A percentile compares a stretch with the other conserved stretches of the same genome.
Evolutionary conservation across 2,888 invertebrate genomes (phyloP).

Genomic region (Trileptium ribeirensis): DNA sequence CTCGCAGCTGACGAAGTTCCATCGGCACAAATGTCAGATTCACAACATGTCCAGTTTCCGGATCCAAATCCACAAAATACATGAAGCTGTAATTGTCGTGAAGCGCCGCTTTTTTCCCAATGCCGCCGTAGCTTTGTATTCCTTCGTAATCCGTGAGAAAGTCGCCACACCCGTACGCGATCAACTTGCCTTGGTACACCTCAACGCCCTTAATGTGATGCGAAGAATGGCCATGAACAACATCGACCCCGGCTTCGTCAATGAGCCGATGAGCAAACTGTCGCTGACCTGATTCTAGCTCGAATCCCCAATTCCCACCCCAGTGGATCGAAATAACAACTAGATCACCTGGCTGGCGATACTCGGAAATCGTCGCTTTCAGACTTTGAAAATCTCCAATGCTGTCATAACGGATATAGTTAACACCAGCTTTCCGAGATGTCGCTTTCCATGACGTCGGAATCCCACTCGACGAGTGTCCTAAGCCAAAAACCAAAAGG

Average conservation of each 20-base stretch:
- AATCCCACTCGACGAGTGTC: conserved; percentile 33
- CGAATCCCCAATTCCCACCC: conserved; percentile 38
- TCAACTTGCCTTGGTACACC: conserved; percentile 36
- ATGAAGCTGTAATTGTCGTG: conserved; percentile 25
- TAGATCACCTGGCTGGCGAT: conserved; percentile 28
- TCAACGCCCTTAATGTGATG: conserved; percentile 38
- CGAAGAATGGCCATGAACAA: conserved; percentile 38
- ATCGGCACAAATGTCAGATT: conserved; percentile 15
- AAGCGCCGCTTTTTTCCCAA: neutral
- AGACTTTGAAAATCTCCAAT: neutral
- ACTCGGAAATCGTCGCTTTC: conserved; percentile 8
- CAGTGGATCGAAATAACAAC: conserved; percentile 36
- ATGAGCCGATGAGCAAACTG: conserved; percentile 35
- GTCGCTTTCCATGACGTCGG: conserved; percentile 30
- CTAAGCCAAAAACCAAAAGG: conserved; percentile 34
- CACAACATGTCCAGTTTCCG: neutral
- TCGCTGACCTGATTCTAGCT: conserved; percentile 19
- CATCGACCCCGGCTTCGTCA: conserved; percentile 31
- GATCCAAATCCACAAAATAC: conserved; percentile 23
- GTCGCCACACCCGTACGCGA: conserved; percentile 39
- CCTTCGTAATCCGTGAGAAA: conserved; percentile 38
- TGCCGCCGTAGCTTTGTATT: conserved; percentile 26
- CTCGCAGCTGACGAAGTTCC: conserved; percentile 13
- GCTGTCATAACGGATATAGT: neutral
- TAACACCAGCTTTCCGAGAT: conserved; percentile 26